Evolutionary conservation across 2,113 vertebrate species (phyloP), one percentile per base, ranked within the genome.

Genomic region (Gambusia holbrooki): DNA sequence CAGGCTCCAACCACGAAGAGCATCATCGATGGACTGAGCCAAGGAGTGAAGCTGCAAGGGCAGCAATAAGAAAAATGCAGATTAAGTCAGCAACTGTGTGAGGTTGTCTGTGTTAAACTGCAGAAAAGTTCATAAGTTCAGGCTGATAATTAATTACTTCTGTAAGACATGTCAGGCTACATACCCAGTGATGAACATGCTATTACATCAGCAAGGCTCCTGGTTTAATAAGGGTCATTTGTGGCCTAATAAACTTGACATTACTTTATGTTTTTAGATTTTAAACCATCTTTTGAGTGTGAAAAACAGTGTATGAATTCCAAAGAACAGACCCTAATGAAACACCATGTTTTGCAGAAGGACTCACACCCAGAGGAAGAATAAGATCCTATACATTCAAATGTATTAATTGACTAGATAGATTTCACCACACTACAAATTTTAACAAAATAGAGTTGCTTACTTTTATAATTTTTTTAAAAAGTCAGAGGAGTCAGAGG

Each of bases 1-100:
- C 88, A 97, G 88, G 73, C 95, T 97, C 92, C 96, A 97, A 94
- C 97, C 96, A 86, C 96, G 98, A 70, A 99, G 96, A 40, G 98
- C 97, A 0, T 99, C 98, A 19, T 99, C 98, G 15, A 99, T 99
- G 29, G 98, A 99, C 76, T 98, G 98, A 45, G 98, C 97, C 92
- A 99, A 93, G 12, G 97, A 97, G 80, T 98, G 97, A 79, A 99
- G 97, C 94, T 99, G 95, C 75, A 84, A 72, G 71, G 17, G 61
- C 29, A 14, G 76, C 28, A 28, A 48, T 73, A 78, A 73, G 7
- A 40, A 0, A 62, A 29, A 70, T 7, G 22, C 9, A 25, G 14
- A 28, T 71, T 74, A 69, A 73, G 78, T 40, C 7, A 33, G 13
- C 35, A 14, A 77, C 63, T 69, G 17, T 29, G 73, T 29, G 51